Evolutionary conservation across 92 coral and sea anemone species (phyloP).

Genomic region (Epizoanthus stellaris): DNA sequence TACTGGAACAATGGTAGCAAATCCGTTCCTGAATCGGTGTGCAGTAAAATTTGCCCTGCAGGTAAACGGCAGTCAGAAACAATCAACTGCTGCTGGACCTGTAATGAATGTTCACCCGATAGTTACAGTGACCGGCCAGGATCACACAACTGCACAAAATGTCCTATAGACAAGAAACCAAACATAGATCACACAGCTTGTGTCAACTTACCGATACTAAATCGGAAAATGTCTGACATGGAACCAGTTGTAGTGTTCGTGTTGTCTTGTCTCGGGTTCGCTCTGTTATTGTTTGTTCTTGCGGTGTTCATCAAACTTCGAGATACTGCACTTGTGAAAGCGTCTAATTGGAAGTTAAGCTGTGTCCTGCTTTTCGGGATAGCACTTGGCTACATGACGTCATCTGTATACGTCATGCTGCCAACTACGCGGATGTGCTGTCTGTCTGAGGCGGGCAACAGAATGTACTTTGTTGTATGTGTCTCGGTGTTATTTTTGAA

Average conservation of each 20-base stretch:
- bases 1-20: slow-evolving; percentile 74
- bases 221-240: slow-evolving; percentile 42
- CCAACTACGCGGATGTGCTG: slow-evolving; percentile 59
- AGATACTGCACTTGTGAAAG: slow-evolving; percentile 73
- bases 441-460: slow-evolving; percentile 39
- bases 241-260: slow-evolving; percentile 52
- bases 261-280: slow-evolving; percentile 42
- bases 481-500: slow-evolving; percentile 74
- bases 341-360: slow-evolving; percentile 74
- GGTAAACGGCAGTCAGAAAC: slow-evolving; percentile 66
- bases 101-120: slow-evolving; percentile 61
- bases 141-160: slow-evolving; percentile 71
- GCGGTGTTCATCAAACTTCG: slow-evolving; percentile 58
- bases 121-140: slow-evolving; percentile 47
- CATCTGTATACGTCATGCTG: slow-evolving; percentile 45
- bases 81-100: slow-evolving; percentile 84
- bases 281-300: slow-evolving; percentile 43
- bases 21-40: slow-evolving; percentile 64
- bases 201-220: slow-evolving; percentile 54
- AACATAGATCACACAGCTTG: slow-evolving; percentile 54
- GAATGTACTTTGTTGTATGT: slow-evolving; percentile 59
- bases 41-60: slow-evolving; percentile 70
- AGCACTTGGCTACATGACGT: slow-evolving; percentile 56
- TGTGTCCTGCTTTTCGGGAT: slow-evolving; percentile 64
- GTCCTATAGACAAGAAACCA: slow-evolving; percentile 64